These are phyloP conservation scores for Drosophila ohnishii DNA, from an alignment of 1,140 invertebrate genomes.

Conservation along the genomic window DNA sequence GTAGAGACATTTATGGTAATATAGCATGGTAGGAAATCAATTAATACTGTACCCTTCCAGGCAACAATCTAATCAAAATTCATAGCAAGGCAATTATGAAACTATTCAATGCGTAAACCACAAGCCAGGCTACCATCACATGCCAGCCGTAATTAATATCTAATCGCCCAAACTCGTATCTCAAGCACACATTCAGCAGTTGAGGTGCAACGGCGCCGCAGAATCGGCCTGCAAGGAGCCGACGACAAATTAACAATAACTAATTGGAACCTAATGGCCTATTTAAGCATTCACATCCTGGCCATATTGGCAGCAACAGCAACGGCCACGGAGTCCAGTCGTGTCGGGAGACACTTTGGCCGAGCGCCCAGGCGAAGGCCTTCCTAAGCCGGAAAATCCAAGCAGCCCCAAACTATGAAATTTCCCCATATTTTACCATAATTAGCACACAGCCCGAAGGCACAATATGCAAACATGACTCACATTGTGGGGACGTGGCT, in stretches of 20 bases:
- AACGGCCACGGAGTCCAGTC: slow-evolving; percentile 21
- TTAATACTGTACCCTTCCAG: neutral
- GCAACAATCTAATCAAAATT: slow-evolving; percentile 31
- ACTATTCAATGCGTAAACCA: slow-evolving; percentile 4
- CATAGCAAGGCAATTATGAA: slow-evolving; percentile 41
- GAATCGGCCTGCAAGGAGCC: slow-evolving; percentile 14
- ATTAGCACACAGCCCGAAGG: slow-evolving; percentile 58
- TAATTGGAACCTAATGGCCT: slow-evolving; percentile 71
- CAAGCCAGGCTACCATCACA: slow-evolving; percentile 12
- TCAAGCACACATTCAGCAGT: neutral
- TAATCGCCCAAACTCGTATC: slow-evolving; percentile 11
- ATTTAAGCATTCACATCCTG: slow-evolving; percentile 40
- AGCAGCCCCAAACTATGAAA: slow-evolving; percentile 37
- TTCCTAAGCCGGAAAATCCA: slow-evolving; percentile 21
- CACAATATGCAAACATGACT: slow-evolving; percentile 43
- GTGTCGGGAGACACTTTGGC: slow-evolving; percentile 37
- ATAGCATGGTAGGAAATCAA: slow-evolving; percentile 10
- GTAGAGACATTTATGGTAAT: neutral
- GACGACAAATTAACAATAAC: slow-evolving; percentile 77
- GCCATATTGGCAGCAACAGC: slow-evolving; percentile 16
- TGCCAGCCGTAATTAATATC: slow-evolving; percentile 41
- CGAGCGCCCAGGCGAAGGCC: slow-evolving; percentile 26
- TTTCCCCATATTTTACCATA: slow-evolving; percentile 54
- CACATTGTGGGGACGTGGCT: slow-evolving; percentile 1
- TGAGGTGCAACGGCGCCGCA: slow-evolving; percentile 35